Base-by-base conservation (phyloP, 2,888 invertebrate species). In the Heliconius ethilla region DNA sequence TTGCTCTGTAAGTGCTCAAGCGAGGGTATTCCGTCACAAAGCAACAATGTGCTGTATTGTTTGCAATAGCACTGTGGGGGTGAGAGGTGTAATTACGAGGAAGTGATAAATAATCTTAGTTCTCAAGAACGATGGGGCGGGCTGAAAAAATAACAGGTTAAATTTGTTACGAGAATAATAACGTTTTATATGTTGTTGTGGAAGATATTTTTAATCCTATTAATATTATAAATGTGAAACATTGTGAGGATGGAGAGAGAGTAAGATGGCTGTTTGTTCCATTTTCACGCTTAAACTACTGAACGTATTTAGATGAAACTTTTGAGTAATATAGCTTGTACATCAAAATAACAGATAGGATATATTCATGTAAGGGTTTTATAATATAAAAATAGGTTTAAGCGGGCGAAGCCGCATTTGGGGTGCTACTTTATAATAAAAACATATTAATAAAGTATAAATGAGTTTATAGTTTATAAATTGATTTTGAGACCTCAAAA, bases 141-240 rank as follows among this genome's bases (percentile, higher is more conserved):
- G 40, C 40, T 40, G 69, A 69, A 69, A 69, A 69, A 69, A 40
- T 69, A 69, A 69, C 69, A 69, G 69, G 69, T 69, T 69, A 45
- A 69, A 69, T 69, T 45, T 69, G 45, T 69, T 69, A 69, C 40
- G 15, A 40, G 25, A 25, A 0, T 25, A 45, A 69, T 25, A 69
- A 25, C n/a, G n/a, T 37, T 45, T 25, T 69, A 9, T 69, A 69
- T 22, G 22, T 33, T 66, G 18, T 33, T 29, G 29, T 33, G 18
- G 33, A 66, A 18, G 18, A 66, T 66, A 63, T 27, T 63, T 63
- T 27, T 27, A 63, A 63, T 62, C 11, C 25, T 62, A 51, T 18
- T 6, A 18, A 18, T 51, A 51, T 51, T 51, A 51, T 51, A 7
- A 51, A 51, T 51, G 7, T 51, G 18, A 51, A 51, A 51, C 5